Conservation (phyloP, 2,113 vertebrate genomes). For the Recurvirostra avosetta region DNA sequence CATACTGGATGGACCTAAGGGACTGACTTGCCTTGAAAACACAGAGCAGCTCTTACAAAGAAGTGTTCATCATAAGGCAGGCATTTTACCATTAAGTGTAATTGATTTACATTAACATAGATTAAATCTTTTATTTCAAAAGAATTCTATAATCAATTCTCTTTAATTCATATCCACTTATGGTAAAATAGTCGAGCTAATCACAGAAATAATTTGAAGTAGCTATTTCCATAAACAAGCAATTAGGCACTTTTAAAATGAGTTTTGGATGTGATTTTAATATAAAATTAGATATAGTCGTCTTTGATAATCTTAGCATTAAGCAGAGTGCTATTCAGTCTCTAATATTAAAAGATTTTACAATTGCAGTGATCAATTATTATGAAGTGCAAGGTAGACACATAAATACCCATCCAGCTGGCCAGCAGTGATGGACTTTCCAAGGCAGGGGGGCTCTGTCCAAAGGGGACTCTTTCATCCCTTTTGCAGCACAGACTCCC, state of each 20-base stretch:
- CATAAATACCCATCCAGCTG: background rate
- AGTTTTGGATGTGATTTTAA: slow-evolving; percentile 6
- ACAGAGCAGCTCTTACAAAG: background rate
- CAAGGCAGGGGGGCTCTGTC: background rate
- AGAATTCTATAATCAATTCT: background rate
- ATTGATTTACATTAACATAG: background rate
- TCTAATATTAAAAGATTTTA: background rate
- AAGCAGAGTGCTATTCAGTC: background rate
- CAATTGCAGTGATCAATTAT: background rate
- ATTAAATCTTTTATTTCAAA: background rate
- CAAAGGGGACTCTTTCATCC: background rate
- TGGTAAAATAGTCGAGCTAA: slow-evolving; percentile 8
- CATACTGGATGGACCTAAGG: background rate
- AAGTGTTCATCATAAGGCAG: background rate
- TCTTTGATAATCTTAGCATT: background rate
- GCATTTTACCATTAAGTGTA: background rate
- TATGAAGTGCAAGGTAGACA: background rate
- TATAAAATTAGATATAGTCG: background rate
- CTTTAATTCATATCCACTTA: slow-evolving; percentile 27
- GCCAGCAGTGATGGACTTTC: background rate
- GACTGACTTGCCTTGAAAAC: background rate
- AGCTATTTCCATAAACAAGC: slow-evolving; percentile 37
- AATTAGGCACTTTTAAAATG: slow-evolving; percentile 12
- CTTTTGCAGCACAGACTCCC: background rate
- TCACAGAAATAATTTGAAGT: slow-evolving; percentile 24